phyloP scores from a whole-genome alignment of 1,140 invertebrate species.

The Drosophila mauritiana region DNA sequence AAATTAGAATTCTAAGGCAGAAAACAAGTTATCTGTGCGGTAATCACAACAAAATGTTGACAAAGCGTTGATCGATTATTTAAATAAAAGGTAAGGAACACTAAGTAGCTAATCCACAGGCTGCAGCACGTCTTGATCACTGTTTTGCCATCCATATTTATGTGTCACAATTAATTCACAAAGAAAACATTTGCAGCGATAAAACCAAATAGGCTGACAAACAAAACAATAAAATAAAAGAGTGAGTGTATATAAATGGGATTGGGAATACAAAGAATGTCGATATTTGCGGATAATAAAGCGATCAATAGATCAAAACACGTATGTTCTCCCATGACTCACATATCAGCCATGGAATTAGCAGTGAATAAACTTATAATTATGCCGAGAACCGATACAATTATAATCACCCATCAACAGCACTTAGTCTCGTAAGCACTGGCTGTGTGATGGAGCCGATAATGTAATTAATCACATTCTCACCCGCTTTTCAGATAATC shows the following conservation, averaged over 20 bases:
- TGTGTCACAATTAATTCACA: slow-evolving; percentile 9
- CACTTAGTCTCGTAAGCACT: background rate
- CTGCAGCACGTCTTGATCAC: background rate
- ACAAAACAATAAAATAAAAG: background rate
- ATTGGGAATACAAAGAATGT: background rate
- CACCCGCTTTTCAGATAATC: slow-evolving; percentile 2
- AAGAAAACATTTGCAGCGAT: background rate
- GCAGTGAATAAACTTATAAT: slow-evolving; percentile 10
- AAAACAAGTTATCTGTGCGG: background rate
- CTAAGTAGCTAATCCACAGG: slow-evolving; percentile 1
- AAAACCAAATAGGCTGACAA: background rate
- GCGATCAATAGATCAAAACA: slow-evolving; percentile 17
- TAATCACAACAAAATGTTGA: background rate
- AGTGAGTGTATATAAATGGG: background rate
- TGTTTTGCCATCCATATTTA: slow-evolving; percentile 1
- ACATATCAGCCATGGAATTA: background rate
- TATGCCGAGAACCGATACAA: slow-evolving; percentile 4
- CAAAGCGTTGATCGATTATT: slow-evolving; percentile 1
- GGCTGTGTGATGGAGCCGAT: background rate
- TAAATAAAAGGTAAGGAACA: background rate
- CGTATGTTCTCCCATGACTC: slow-evolving; percentile 7
- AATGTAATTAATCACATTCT: slow-evolving; percentile 21
- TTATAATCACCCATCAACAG: slow-evolving; percentile 2
- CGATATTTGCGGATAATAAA: slow-evolving; percentile 6
- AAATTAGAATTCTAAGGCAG: background rate